Evolutionary conservation across 37 sponge, comb jelly and placozoan genomes (phyloP).

Genomic region (Oopsacas minuta): DNA sequence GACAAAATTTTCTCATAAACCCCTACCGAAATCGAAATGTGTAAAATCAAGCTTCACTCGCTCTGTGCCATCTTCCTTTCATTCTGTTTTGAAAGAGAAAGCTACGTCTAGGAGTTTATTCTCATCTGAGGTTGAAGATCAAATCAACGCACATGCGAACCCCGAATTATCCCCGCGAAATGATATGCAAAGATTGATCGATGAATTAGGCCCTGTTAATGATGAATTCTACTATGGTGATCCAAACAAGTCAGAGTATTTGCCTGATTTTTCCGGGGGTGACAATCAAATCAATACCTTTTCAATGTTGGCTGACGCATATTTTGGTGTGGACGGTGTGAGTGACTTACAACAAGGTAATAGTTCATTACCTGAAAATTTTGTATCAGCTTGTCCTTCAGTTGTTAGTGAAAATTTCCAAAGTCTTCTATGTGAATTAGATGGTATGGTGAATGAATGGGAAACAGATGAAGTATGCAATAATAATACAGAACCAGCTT

Average conservation of each 20-base stretch:
- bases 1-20: neutral
- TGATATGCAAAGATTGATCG: neutral
- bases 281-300: neutral
- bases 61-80: neutral
- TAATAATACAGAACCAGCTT: neutral
- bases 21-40: neutral
- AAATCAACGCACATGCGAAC: neutral
- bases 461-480: neutral
- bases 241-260: neutral
- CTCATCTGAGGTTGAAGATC: neutral
- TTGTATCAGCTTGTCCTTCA: neutral
- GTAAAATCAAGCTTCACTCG: neutral
- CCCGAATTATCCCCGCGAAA: neutral
- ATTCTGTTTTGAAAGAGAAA: slow-evolving; percentile 9
- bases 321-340: neutral
- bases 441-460: slow-evolving; percentile 11
- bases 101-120: neutral
- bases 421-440: neutral
- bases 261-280: neutral
- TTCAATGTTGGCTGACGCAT: neutral
- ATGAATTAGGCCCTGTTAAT: neutral
- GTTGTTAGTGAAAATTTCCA: slow-evolving; percentile 16
- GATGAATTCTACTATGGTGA: neutral
- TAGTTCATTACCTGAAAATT: neutral
- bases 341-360: neutral